Evolutionary conservation across 2,888 invertebrate species (phyloP), one percentile per base, ranked within the genome.

Genomic region (Agrotis clavis): DNA sequence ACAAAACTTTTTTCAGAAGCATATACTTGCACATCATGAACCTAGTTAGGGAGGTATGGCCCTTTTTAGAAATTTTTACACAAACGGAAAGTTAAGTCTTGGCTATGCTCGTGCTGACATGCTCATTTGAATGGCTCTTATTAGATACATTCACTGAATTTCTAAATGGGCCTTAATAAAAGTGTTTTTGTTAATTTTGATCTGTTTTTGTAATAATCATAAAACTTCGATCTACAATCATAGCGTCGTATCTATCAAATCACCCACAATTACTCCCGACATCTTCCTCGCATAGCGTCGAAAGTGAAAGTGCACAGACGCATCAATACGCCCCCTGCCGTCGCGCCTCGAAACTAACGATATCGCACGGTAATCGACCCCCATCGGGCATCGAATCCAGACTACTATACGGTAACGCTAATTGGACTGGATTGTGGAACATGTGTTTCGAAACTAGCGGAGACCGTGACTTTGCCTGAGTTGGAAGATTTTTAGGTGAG

Each of bases 351-450:
- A 60, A 54, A 64, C 64, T 67, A 81, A 76, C 67, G 62, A 68
- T 61, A 79, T 69, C 69, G 54, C 45, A 6, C 56, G 57, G 57
- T 76, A 67, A 81, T 73, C 53, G 56, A 41, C 48, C 60, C 60
- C 69, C 50, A 51, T 62, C 67, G 47, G 56, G 41, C 51, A 66
- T 70, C 63, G 41, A 59, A 71, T 71, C 67, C 56, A 50, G 53
- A 66, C 57, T 50, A 64, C 30, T 51, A n/a, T n/a, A 35, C 21
- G 41, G n/a, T 30, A 48, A 48, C 50, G 35, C 53, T 77, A 77
- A 80, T 77, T 72, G 41, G 50, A 59, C 47, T 30, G 57, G 80
- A 80, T 74, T 74, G 61, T 16, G 19, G 59, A 30, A 57, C 73
- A 57, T 59, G 54, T 67, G 57, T 57, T 4, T 41, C 19, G 45